Conservation (phyloP, 2,888 invertebrate species). For the Horisme vitalbata region DNA sequence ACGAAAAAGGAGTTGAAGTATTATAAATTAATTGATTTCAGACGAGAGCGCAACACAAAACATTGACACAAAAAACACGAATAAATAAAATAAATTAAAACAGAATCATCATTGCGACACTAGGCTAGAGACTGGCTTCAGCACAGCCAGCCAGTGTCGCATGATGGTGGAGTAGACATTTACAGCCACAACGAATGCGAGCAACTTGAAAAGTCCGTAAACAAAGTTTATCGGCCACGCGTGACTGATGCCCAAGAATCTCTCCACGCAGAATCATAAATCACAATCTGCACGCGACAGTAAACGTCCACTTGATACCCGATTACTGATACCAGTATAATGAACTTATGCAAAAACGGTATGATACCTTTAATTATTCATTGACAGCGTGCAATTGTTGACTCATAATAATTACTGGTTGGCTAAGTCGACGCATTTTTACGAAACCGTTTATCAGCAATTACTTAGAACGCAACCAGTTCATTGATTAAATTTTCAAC, state of each 20-base stretch:
- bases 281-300: slow-evolving; percentile 46
- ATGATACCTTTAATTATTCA: slow-evolving; percentile 68
- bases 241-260: slow-evolving; percentile 15
- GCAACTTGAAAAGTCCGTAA: background rate
- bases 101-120: no score
- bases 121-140: no score
- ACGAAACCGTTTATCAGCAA: slow-evolving; percentile 50
- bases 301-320: slow-evolving; percentile 38
- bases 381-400: slow-evolving; percentile 69
- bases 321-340: slow-evolving; percentile 42
- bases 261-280: slow-evolving; percentile 40
- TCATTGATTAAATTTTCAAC: slow-evolving; percentile 39
- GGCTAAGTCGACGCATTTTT: slow-evolving; percentile 45
- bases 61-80: no score
- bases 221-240: slow-evolving; percentile 2
- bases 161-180: no score
- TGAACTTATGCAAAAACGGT: slow-evolving; percentile 56
- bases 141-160: no score
- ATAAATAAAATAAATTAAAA: no score
- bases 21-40: no score
- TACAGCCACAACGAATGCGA: no score
- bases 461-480: slow-evolving; percentile 43
- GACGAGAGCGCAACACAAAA: no score
- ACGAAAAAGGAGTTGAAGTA: no score
- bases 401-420: slow-evolving; percentile 47